Conservation (phyloP, 2,888 invertebrate species). For the Endotricha flammealis region DNA sequence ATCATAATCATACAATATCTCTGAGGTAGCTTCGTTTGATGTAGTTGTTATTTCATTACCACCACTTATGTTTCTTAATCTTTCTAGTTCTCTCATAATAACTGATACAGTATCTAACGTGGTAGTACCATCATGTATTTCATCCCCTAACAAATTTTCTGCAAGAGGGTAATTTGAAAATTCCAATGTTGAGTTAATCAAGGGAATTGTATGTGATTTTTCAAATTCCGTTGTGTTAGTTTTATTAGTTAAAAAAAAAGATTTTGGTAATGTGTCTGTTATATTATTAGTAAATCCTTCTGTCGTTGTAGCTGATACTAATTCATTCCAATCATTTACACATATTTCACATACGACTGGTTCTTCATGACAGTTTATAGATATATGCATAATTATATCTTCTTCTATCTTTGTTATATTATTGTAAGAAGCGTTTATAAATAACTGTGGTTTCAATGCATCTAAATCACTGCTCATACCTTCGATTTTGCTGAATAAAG, state of each 20-base stretch:
- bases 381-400: slow-evolving; percentile 27
- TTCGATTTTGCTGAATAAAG: slow-evolving; percentile 92
- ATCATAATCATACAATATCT: slow-evolving; percentile 29
- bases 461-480: slow-evolving; percentile 82
- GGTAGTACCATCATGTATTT: slow-evolving; percentile 19
- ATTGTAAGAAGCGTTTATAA: slow-evolving; percentile 36
- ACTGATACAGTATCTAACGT: slow-evolving; percentile 26
- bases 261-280: background rate
- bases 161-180: slow-evolving; percentile 10
- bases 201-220: too few species aligned
- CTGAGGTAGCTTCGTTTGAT: slow-evolving; percentile 21
- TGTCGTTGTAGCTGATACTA: slow-evolving; percentile 16
- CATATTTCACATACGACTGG: slow-evolving; percentile 49
- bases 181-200: background rate
- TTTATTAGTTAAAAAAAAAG: background rate
- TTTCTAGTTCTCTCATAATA: slow-evolving; percentile 32
- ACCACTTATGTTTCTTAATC: slow-evolving; percentile 31
- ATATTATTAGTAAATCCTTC: background rate
- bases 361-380: slow-evolving; percentile 42
- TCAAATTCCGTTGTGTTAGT: background rate
- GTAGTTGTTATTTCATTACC: slow-evolving; percentile 8
- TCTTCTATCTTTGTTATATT: slow-evolving; percentile 23
- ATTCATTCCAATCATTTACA: slow-evolving; percentile 23
- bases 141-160: slow-evolving; percentile 23
- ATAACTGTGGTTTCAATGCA: slow-evolving; percentile 69